Evolutionary conservation across 2,113 vertebrate species (phyloP).

Genomic region (Steatornis caripensis): DNA sequence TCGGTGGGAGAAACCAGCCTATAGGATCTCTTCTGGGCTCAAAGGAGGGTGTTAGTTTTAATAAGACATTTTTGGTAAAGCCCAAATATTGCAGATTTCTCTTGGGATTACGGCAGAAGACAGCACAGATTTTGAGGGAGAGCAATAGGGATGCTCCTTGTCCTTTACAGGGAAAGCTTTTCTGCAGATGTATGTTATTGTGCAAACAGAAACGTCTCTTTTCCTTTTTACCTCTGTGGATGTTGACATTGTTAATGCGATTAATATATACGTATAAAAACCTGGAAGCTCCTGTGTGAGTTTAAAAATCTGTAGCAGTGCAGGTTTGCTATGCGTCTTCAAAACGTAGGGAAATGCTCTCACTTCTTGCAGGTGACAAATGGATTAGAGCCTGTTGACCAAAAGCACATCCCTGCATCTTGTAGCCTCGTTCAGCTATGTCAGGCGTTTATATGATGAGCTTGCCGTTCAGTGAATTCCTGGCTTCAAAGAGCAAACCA

Average conservation of each 20-base stretch:
- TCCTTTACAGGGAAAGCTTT: background rate
- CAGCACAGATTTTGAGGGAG: background rate
- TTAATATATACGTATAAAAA: background rate
- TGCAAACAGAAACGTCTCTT: background rate
- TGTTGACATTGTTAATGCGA: background rate
- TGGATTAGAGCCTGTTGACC: background rate
- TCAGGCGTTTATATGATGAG: background rate
- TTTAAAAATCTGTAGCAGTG: background rate
- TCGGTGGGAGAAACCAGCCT: background rate
- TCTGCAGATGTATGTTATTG: background rate
- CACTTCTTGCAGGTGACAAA: background rate
- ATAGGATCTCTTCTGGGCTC: background rate
- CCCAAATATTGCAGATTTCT: background rate
- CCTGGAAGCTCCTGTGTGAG: background rate
- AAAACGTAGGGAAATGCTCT: background rate
- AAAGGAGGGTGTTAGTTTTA: background rate
- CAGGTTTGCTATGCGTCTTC: background rate
- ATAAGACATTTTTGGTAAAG: background rate
- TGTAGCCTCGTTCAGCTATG: background rate
- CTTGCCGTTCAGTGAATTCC: background rate
- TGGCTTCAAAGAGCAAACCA: background rate
- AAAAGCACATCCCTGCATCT: background rate
- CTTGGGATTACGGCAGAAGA: background rate
- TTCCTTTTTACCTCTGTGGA: background rate
- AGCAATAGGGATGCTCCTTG: background rate